phyloP scores from a whole-genome alignment of 2,888 invertebrate genomes.

The Drosophila falleni region DNA sequence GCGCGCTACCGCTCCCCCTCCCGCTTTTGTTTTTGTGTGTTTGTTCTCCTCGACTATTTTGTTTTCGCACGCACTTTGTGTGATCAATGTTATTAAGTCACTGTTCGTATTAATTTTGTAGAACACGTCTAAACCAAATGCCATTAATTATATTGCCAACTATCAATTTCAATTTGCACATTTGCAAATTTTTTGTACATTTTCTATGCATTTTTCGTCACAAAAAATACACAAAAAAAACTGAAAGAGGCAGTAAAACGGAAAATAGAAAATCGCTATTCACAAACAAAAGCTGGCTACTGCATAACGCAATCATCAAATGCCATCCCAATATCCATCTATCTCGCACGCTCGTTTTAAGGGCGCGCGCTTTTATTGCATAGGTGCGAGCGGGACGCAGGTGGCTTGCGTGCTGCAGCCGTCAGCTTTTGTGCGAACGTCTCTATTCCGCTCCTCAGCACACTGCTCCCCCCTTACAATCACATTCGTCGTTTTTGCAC shows the following conservation, averaged over 20 bases:
- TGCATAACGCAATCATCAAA: constrained; percentile 57
- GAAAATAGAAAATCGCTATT: constrained; percentile 72
- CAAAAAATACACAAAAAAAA: constrained; percentile 77
- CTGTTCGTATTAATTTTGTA: constrained; percentile 15
- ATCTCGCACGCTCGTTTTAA: constrained; percentile 74
- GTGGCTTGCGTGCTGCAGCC: constrained; percentile 64
- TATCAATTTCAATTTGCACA: constrained; percentile 44
- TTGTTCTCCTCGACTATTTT: constrained; percentile 54
- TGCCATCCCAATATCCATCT: constrained; percentile 63
- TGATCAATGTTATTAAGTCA: constrained; percentile 36
- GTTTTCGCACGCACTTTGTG: constrained; percentile 67
- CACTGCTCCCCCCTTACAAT: constrained; percentile 47
- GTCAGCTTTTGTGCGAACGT: constrained; percentile 64
- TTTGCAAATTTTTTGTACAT: constrained; percentile 56
- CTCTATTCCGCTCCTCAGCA: constrained; percentile 49
- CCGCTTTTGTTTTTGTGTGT: constrained; percentile 34
- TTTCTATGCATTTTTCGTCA: constrained; percentile 74
- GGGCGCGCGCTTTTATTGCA: constrained; percentile 69
- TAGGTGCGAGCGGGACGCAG: constrained; percentile 72
- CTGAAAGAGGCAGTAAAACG: constrained; percentile 59
- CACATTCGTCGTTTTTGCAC: constrained; percentile 77
- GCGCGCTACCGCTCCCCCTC: constrained; percentile 40
- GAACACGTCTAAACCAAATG: constrained; percentile 34
- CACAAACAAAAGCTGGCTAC: constrained; percentile 52
- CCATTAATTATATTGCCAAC: constrained; percentile 12